Conservation (phyloP, 2,113 vertebrate genomes). For the Brachyhypopomus occidentalis region DNA sequence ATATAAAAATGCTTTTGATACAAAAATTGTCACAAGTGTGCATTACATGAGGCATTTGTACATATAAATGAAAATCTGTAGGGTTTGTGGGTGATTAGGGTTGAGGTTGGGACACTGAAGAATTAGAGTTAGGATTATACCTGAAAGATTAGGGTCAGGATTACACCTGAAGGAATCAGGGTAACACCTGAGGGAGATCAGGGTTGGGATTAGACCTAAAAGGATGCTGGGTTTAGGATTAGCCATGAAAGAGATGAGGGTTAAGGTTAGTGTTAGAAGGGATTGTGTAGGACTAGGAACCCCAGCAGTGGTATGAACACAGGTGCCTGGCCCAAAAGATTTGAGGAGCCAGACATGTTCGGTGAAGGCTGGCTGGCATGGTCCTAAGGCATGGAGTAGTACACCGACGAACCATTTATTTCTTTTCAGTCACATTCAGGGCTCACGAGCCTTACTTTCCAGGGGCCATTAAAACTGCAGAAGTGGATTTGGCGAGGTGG, state of each 20-base stretch:
- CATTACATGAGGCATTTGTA: conserved; percentile 71
- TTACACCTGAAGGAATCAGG: too few species aligned
- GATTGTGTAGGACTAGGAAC: too few species aligned
- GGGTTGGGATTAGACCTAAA: too few species aligned
- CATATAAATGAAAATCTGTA: conserved; percentile 42
- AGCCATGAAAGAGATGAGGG: too few species aligned
- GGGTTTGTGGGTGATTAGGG: background rate
- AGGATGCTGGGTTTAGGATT: too few species aligned
- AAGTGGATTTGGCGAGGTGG: background rate
- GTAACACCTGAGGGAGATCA: too few species aligned
- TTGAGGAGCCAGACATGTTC: conserved; percentile 1
- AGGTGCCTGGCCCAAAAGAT: background rate
- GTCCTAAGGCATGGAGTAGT: background rate
- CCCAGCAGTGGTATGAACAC: too few species aligned
- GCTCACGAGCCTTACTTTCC: background rate
- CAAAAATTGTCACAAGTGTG: conserved; percentile 72
- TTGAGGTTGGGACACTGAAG: too few species aligned
- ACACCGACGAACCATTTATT: conserved; percentile 13
- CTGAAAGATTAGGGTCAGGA: too few species aligned
- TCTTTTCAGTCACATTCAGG: conserved; percentile 20
- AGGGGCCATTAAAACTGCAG: background rate
- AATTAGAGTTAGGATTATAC: too few species aligned
- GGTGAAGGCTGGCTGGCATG: background rate
- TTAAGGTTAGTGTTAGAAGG: too few species aligned
- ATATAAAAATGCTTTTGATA: conserved; percentile 81